Conservation (phyloP, 2,888 invertebrate species). For the Andrena hattorfiana region DNA sequence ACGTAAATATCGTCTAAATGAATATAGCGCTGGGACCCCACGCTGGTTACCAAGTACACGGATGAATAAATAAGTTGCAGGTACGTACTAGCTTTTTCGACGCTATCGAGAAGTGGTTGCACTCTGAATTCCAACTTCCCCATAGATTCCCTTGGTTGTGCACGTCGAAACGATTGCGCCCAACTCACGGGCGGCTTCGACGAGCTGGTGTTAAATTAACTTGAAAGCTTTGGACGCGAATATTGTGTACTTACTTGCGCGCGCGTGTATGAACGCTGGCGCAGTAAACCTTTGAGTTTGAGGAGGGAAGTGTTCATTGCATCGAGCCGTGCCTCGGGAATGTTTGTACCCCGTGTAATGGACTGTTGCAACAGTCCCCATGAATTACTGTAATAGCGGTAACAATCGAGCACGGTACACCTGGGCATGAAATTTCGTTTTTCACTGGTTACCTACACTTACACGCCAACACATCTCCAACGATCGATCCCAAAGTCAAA, state of each 20-base stretch:
- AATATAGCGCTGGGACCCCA: neutral
- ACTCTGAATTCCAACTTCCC: slow-evolving; percentile 20
- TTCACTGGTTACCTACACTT: no score
- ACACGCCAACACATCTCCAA: no score
- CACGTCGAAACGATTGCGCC: slow-evolving; percentile 24
- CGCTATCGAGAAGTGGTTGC: neutral
- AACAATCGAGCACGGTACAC: neutral
- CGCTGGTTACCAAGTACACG: neutral
- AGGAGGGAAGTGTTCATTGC: slow-evolving; percentile 21
- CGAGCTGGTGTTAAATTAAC: slow-evolving; percentile 45
- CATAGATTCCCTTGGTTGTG: slow-evolving; percentile 22
- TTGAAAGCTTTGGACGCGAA: slow-evolving; percentile 40
- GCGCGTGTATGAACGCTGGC: neutral
- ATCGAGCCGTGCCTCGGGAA: slow-evolving; percentile 8
- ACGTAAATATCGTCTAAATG: neutral
- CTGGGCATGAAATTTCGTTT: no score
- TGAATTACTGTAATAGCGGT: slow-evolving; percentile 15
- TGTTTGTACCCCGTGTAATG: slow-evolving; percentile 22
- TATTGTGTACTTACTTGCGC: slow-evolving; percentile 28
- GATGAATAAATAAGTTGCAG: slow-evolving; percentile 4
- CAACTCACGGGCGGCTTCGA: neutral
- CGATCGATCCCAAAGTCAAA: no score
- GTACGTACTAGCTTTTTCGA: neutral
- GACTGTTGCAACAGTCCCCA: slow-evolving; percentile 15
- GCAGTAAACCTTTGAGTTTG: slow-evolving; percentile 19